These are phyloP conservation scores for Trididemnum miniatum DNA, from an alignment of 23 tunicate species.

Conservation along the genomic window DNA sequence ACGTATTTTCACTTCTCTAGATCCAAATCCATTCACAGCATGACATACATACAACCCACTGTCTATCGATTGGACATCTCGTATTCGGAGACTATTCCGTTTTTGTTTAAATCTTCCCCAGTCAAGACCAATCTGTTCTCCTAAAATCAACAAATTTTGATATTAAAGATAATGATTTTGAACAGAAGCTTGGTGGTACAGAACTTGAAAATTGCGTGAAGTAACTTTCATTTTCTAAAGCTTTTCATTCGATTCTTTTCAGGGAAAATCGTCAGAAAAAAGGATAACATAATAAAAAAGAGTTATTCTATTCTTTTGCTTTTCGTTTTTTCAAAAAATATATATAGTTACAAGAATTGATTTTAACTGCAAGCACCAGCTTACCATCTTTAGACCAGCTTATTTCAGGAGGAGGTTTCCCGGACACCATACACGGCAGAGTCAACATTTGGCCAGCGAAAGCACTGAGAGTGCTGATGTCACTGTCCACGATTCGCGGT, in stretches of 20 bases:
- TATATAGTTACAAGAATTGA: not conserved
- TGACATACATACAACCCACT: conserved; percentile 24
- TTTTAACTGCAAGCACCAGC: too few relatives aligned
- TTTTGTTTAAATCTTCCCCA: conserved; percentile 24
- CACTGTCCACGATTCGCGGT: conserved; percentile 7
- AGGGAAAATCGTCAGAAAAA: too few relatives aligned
- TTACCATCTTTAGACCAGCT: conserved; percentile 29
- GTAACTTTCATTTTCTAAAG: too few relatives aligned
- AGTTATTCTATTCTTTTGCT: too few relatives aligned
- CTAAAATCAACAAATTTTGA: too few relatives aligned
- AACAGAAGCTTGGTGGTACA: too few relatives aligned
- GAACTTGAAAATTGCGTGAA: too few relatives aligned
- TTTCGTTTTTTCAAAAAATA: too few relatives aligned
- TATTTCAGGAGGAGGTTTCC: conserved; percentile 14
- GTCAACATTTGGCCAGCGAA: conserved; percentile 13
- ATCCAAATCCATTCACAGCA: conserved; percentile 29
- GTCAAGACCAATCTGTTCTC: conserved; percentile 21
- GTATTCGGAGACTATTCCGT: conserved; percentile 15
- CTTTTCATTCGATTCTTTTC: too few relatives aligned
- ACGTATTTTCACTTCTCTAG: not conserved
- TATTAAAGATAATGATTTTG: too few relatives aligned
- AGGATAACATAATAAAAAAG: too few relatives aligned
- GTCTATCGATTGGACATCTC: conserved; percentile 1
- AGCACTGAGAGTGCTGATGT: not conserved
- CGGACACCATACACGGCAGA: conserved; percentile 18